Evolutionary conservation across 2,888 invertebrate species (phyloP), one percentile per base, ranked within the genome.

Genomic region (Psylliodes chrysocephalus): DNA sequence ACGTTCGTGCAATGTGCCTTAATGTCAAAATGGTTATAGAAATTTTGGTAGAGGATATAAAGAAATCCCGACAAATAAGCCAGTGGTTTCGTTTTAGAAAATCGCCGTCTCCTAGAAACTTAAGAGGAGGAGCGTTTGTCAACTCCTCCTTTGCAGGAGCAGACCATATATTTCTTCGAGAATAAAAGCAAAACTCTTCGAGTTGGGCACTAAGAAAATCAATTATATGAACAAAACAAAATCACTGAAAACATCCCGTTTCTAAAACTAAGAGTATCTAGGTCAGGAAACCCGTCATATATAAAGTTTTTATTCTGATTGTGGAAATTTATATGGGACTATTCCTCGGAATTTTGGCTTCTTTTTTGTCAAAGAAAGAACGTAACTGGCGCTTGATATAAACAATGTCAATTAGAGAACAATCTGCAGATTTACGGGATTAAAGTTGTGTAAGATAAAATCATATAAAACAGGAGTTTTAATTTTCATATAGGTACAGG

Each of bases 221-320:
- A 64, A 64, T 64, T 64, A 60, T 33, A 54, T 15, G 54, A 64
- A 33, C 60, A 52, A 64, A 64, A 60, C 64, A 55, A 55, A 8
- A 42, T 54, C 49, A 59, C 47, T 10, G 55, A 64, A 60, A 64
- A 59, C 64, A 54, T 47, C 53, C 30, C 42, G 52, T 44, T 44
- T 35, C 55, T 56, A 63, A 56, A 38, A 42, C 57, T 51, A 52
- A 46, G 46, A 60, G 47, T 47, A 55, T 64, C 54, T 64, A 55
- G 64, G 64, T 64, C 64, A 59, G 42, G 10, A 56, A 42, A 28
- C 25, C 25, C 25, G 28, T 54, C 42, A 28, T 28, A 38, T 40
- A 38, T 40, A 54, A 54, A 40, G 25, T 25, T 40, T 40, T 40
- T 54, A 54, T 40, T 54, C 22, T 12, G n/a, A 3, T 40, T 40